Evolutionary conservation across 2,113 vertebrate species (phyloP), one percentile per base, ranked within the genome.

Genomic region (Rhinolophus sinicus): DNA sequence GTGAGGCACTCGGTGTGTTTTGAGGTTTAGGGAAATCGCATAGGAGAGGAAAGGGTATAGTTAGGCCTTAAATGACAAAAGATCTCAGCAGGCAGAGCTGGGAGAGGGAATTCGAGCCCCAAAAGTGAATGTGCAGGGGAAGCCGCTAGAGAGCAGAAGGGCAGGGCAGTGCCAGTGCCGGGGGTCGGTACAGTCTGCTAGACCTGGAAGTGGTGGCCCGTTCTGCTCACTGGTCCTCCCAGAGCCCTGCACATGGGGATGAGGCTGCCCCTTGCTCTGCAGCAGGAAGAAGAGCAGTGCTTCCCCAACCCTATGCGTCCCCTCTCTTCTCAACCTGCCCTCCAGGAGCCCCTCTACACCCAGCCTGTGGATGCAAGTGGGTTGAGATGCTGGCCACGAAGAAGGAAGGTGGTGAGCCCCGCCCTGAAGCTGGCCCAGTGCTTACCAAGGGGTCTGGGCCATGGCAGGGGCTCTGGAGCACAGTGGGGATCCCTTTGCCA

Each of bases 221-320:
- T 44, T 65, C 13, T 58, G 3, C 14, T 28, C 26, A 8, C 19
- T 33, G 24, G 26, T 11, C 3, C 14, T 38, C 24, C 14, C 38
- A 16, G 22, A 26, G 47, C 6, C 35, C 26, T 21, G 44, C n/a
- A 40, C 44, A 1, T 4, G 26, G 15, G 65, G 30, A 56, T 6
- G 19, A 8, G 35, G 75, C 84, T 76, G 0, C 6, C 62, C 38
- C 60, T 40, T 81, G 78, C 65, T 92, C 78, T 80, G 56, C 30
- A 62, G 56, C 75, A 92, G 44, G 56, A 86, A 33, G 90, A 40
- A 52, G 15, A 86, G 40, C 28, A 10, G 10, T 70, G 62, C 38
- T 73, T 76, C 62, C 52, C n/a, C 62, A 12, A 50, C 35, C 26
- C 18, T 38, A 13, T 0, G 2, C 35, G 3, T 33, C 65, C 15